Evolutionary conservation across 1,140 invertebrate genomes (phyloP).

Genomic region (Saccostrea echinata): DNA sequence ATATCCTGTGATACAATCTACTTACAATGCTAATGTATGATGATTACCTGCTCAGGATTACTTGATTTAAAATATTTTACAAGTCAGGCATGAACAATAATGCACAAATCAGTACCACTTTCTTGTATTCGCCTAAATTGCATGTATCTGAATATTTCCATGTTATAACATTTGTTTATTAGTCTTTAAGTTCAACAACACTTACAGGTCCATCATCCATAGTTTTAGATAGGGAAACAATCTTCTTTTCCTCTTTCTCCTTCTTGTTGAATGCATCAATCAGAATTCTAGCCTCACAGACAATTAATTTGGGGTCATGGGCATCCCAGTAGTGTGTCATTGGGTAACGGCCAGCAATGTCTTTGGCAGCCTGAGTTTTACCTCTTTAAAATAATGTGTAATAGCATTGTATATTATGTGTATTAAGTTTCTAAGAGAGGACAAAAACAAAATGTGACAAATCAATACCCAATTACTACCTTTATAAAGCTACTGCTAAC

Average conservation of each 20-base stretch:
- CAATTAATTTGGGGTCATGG: slow-evolving; percentile 86
- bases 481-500: too few relatives aligned
- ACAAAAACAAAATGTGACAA: too few relatives aligned
- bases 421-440: too few relatives aligned
- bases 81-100: background rate
- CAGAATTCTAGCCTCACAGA: slow-evolving; percentile 84
- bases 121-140: background rate
- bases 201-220: slow-evolving; percentile 73
- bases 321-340: slow-evolving; percentile 87
- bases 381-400: slow-evolving; percentile 73
- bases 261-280: slow-evolving; percentile 57
- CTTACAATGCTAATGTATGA: background rate
- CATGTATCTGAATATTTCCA: background rate
- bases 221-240: slow-evolving; percentile 68
- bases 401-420: too few relatives aligned
- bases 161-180: background rate
- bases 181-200: slow-evolving; percentile 3
- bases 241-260: slow-evolving; percentile 64
- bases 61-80: background rate
- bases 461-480: too few relatives aligned
- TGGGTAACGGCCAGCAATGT: slow-evolving; percentile 81
- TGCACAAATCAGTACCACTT: background rate
- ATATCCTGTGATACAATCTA: background rate
- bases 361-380: slow-evolving; percentile 78
- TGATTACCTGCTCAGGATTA: background rate